Conservation (phyloP, 2,888 invertebrate species). For the Diaprepes abbreviatus region DNA sequence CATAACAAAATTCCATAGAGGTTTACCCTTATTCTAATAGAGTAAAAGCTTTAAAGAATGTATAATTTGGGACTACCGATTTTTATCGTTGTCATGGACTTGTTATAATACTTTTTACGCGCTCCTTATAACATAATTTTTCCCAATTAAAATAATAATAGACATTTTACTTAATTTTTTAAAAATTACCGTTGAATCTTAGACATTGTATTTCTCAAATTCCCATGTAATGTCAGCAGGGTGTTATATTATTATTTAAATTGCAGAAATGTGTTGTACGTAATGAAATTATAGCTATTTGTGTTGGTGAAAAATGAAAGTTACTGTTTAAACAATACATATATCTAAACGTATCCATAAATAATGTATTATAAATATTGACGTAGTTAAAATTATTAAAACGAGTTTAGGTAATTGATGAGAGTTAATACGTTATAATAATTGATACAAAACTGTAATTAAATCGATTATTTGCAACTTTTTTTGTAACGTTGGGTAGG, state of each 20-base stretch:
- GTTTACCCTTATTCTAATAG: too few species aligned
- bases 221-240: conserved; percentile 16
- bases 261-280: conserved; percentile 22
- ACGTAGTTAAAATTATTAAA: too few species aligned
- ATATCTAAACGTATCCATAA: neutral
- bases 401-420: too few species aligned
- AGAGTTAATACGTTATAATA: too few species aligned
- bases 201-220: conserved; percentile 19
- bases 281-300: conserved; percentile 26
- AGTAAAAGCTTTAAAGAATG: too few species aligned
- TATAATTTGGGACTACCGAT: too few species aligned
- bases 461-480: too few species aligned
- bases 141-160: neutral
- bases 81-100: too few species aligned
- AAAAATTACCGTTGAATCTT: conserved; percentile 13
- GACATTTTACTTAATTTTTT: conserved; percentile 2
- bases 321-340: conserved; percentile 4
- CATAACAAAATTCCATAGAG: too few species aligned
- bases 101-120: neutral
- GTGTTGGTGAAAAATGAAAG: conserved; percentile 28
- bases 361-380: neutral
- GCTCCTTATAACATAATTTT: neutral
- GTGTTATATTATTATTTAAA: conserved; percentile 23
- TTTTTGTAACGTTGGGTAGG: too few species aligned
- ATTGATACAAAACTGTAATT: too few species aligned